Base-by-base conservation (phyloP, 1,140 invertebrate species). In the Dufourea novaeangliae region DNA sequence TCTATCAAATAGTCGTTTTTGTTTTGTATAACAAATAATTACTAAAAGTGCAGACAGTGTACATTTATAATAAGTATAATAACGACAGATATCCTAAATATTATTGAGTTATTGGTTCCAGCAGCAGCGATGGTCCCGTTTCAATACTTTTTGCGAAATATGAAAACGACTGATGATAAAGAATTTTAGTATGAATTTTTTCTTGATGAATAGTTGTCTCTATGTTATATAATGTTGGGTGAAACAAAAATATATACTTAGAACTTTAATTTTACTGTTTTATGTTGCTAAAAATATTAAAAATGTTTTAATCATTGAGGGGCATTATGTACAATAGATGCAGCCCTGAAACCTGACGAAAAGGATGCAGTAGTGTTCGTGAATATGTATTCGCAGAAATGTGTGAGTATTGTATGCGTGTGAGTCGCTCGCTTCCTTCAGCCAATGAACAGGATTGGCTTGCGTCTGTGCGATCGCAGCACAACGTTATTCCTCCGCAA, bases 401-500 rank as follows among this genome's bases (percentile, higher is more conserved):
- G 44, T 44, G 34, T 50, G 20, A 79, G 70, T 54, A 61, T 71
- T 37, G 25, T 46, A 63, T 80, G 3, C 70, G 77, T 79, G 75
- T 81, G 70, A 82, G 84, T 86, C 85, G 67, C 63, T 82, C 62
- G 76, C 75, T 72, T 59, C 79, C 70, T 73, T 79, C 80, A 75
- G 66, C 87, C 87, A 88, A 88, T 88, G 69, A 79, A 63, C 76
- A 66, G 37, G 29, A 27, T 54, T 72, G 85, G 37, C 52, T 74
- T 79, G 82, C 67, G 78, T 57, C 84, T 73, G 68, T 81, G 81
- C 81, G 68, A 68, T 29, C 77, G 41, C 37, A 66, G 54, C 67
- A 69, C 64, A 62, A 77, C 82, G 61, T 83, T 64, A 79, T 82
- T 77, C 79, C 84, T 81, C 74, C 78, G 85, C 83, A 61, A 84